Percentiles rank a stretch among this genome's conserved stretches.
phyloP scores from a whole-genome alignment of 2,797 vertebrate species.

The Novumbra hubbsi region DNA sequence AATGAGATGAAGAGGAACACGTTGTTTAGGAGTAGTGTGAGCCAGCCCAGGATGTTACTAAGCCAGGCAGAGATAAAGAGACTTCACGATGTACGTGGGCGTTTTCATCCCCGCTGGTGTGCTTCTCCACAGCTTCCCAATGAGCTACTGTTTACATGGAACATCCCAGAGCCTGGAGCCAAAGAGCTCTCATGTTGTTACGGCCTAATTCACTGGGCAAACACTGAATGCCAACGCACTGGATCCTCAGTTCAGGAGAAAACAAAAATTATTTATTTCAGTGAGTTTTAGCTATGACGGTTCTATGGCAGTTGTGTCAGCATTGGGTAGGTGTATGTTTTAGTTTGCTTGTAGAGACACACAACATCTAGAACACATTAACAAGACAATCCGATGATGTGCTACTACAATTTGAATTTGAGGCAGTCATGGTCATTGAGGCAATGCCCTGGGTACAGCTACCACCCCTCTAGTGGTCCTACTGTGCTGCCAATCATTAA shows the following conservation, averaged over 20 bases:
- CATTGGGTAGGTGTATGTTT: not conserved
- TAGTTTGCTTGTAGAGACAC: not conserved
- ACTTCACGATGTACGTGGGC: slow-evolving; percentile 34
- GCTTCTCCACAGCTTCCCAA: slow-evolving; percentile 20
- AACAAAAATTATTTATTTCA: not conserved
- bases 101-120: slow-evolving; percentile 33
- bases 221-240: not conserved
- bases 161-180: slow-evolving; percentile 11
- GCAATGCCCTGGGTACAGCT: not conserved
- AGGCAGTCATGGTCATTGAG: not conserved
- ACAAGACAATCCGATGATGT: not conserved
- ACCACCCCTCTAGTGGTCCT: not conserved
- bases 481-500: not conserved
- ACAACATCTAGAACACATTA: not conserved
- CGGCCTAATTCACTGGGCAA: not conserved
- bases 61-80: slow-evolving; percentile 32
- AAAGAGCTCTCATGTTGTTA: not conserved
- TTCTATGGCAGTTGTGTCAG: not conserved
- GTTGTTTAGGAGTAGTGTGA: slow-evolving; percentile 23
- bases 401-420: not conserved
- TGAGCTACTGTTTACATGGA: not conserved
- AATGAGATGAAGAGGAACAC: slow-evolving; percentile 1
- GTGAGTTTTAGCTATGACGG: not conserved
- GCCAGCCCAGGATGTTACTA: slow-evolving; percentile 20
- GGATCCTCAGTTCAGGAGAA: not conserved